A percentile compares a stretch with the other conserved stretches of the same genome.
phyloP scores from a whole-genome alignment of 1,140 invertebrate genomes.

The Penaeus japonicus region DNA sequence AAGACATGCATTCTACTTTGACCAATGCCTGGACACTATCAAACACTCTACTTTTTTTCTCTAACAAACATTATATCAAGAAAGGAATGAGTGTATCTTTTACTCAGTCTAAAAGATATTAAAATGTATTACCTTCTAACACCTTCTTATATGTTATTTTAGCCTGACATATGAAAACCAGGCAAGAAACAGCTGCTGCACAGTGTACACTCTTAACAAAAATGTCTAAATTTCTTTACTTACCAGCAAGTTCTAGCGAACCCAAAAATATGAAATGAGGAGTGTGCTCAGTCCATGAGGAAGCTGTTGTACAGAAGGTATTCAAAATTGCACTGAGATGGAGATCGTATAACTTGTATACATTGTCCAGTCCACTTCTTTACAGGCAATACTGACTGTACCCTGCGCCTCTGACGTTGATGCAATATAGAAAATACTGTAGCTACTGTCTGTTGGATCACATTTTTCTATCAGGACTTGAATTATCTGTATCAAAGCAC shows the following conservation, averaged over 20 bases:
- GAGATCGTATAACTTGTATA: neutral
- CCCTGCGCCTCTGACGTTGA: slow-evolving; percentile 4
- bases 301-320: neutral
- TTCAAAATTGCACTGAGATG: slow-evolving; percentile 2
- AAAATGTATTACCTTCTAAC: neutral
- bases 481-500: slow-evolving; percentile 23
- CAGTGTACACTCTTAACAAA: too few species aligned
- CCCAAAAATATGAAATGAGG: slow-evolving; percentile 29
- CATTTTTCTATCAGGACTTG: slow-evolving; percentile 28
- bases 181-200: slow-evolving; percentile 26
- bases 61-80: neutral
- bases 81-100: too few species aligned
- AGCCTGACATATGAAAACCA: neutral
- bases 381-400: slow-evolving; percentile 7
- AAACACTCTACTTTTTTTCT: too few species aligned
- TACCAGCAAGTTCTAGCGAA: slow-evolving; percentile 27
- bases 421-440: slow-evolving; percentile 35
- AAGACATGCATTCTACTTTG: neutral
- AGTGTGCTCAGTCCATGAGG: slow-evolving; percentile 17
- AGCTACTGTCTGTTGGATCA: slow-evolving; percentile 9
- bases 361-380: neutral
- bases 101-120: too few species aligned
- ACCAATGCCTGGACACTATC: too few species aligned
- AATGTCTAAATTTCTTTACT: neutral
- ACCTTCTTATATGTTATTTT: neutral